Evolutionary conservation across 2,797 vertebrate species (phyloP).

Genomic region (Nothura maculosa): DNA sequence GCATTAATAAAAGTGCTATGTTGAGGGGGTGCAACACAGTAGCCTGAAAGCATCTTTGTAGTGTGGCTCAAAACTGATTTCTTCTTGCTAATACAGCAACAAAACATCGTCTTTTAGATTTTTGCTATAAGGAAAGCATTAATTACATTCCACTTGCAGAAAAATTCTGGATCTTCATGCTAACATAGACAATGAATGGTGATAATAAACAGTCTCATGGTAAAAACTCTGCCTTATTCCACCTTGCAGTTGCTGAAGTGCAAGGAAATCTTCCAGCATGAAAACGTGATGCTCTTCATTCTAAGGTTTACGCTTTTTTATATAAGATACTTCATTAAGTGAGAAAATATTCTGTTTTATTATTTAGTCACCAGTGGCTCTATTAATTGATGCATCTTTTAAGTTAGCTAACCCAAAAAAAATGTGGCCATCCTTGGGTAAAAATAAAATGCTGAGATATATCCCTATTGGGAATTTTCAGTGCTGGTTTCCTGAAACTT

Average conservation of each 20-base stretch:
- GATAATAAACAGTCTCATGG: not conserved
- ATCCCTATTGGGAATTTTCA: constrained; percentile 55
- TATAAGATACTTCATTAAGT: not conserved
- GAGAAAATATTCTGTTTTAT: constrained; percentile 6
- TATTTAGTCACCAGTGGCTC: constrained; percentile 15
- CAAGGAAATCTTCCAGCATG: not conserved
- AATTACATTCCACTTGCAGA: not conserved
- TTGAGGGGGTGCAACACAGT: not conserved
- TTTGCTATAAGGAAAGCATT: not conserved
- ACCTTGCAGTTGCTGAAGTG: not conserved
- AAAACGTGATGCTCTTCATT: constrained; percentile 4
- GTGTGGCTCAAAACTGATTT: not conserved
- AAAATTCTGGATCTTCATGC: not conserved
- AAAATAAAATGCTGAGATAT: constrained; percentile 26
- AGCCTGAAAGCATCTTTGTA: not conserved
- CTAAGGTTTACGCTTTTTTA: constrained; percentile 11
- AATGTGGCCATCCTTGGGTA: constrained; percentile 40
- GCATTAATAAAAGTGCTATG: not conserved
- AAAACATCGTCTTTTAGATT: not conserved
- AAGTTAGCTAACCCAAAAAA: not conserved
- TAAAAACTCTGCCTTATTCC: not conserved
- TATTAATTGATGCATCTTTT: constrained; percentile 34
- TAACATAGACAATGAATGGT: not conserved
- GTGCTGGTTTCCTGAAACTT: constrained; percentile 36
- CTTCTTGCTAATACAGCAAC: not conserved